These are phyloP conservation scores for Scelioninae gen. 1 DNA, from an alignment of 2,888 invertebrate genomes.

Conservation along the genomic window DNA sequence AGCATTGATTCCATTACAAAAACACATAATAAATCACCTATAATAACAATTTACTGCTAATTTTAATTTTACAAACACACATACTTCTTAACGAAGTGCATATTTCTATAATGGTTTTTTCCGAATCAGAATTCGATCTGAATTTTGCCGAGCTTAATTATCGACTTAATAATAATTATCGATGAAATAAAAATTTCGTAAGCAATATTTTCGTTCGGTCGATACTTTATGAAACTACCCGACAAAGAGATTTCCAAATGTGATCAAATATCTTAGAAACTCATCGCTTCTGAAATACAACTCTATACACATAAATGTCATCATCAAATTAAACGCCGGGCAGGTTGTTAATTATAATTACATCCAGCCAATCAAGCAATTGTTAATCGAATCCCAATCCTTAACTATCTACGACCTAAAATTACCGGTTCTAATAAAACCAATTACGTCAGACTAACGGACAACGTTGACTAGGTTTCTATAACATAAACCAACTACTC, in stretches of 20 bases:
- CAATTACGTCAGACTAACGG: conserved; percentile 13
- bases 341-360: conserved; percentile 15
- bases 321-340: conserved; percentile 11
- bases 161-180: too few relatives aligned
- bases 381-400: conserved; percentile 18
- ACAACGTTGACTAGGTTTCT: conserved; percentile 17
- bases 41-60: too few relatives aligned
- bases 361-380: conserved; percentile 19
- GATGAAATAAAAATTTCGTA: neutral
- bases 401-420: conserved; percentile 22
- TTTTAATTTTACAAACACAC: too few relatives aligned
- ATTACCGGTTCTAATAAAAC: conserved; percentile 15
- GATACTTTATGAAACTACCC: neutral
- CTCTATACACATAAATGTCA: neutral
- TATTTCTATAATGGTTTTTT: too few relatives aligned
- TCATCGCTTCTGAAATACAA: neutral
- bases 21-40: too few relatives aligned
- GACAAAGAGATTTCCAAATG: neutral
- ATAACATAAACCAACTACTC: conserved; percentile 20
- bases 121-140: too few relatives aligned
- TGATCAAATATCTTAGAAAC: conserved; percentile 1
- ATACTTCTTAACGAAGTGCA: too few relatives aligned
- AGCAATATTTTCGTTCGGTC: neutral
- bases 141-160: too few relatives aligned
- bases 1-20: too few relatives aligned